These are phyloP conservation scores for Peromyscus aztecus DNA, from an alignment of 2,797 vertebrate species.

Conservation along the genomic window DNA sequence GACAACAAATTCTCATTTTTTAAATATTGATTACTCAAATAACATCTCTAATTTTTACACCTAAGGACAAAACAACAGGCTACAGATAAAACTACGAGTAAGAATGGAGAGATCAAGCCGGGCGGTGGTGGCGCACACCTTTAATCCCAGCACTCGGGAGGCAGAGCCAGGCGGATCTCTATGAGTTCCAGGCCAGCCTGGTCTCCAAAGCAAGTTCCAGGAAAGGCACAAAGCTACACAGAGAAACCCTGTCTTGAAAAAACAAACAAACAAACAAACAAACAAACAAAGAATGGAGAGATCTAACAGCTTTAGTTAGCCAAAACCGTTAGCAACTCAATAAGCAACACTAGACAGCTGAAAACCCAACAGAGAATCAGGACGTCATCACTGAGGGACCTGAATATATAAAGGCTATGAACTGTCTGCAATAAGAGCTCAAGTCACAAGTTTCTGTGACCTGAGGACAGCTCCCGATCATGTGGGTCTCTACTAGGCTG, in stretches of 20 bases:
- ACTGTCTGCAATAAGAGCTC: neutral
- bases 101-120: neutral
- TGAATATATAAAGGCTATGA: neutral
- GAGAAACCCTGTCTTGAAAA: too few species aligned
- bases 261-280: too few species aligned
- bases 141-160: too few species aligned
- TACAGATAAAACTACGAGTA: slow-evolving; percentile 28
- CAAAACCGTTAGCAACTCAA: slow-evolving; percentile 11
- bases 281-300: neutral
- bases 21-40: neutral
- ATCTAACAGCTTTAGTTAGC: neutral
- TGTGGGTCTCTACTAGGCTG: neutral
- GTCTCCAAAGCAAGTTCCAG: too few species aligned
- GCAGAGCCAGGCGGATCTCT: too few species aligned
- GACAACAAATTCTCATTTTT: neutral
- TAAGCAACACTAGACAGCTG: neutral
- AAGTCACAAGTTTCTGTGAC: neutral
- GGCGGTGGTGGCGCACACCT: too few species aligned
- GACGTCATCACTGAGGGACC: neutral
- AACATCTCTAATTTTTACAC: neutral
- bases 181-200: too few species aligned
- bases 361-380: neutral
- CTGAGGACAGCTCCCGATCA: neutral
- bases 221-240: too few species aligned
- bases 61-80: neutral